Conservation (phyloP, 2,797 vertebrate genomes). For the Anableps anableps region DNA sequence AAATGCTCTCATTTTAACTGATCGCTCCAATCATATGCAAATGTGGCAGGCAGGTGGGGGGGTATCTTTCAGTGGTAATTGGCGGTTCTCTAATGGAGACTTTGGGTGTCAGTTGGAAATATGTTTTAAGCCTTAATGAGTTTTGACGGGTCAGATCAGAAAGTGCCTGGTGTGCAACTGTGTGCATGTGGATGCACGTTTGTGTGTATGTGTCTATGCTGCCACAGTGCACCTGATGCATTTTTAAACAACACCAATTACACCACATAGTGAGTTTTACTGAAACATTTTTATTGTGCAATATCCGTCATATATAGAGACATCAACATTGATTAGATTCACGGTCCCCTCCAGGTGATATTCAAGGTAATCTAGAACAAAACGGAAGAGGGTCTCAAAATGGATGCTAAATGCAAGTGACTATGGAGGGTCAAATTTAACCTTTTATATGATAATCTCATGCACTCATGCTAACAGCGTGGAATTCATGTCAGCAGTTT, state of each 20-base stretch:
- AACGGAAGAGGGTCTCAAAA: slow-evolving; percentile 60
- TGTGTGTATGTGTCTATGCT: slow-evolving; percentile 23
- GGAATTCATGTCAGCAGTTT: slow-evolving; percentile 42
- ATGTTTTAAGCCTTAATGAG: slow-evolving; percentile 86
- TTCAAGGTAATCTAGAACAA: slow-evolving; percentile 71
- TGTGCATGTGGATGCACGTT: slow-evolving; percentile 24
- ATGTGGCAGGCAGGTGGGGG: slow-evolving; percentile 77
- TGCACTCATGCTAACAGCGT: slow-evolving; percentile 43
- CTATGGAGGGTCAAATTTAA: slow-evolving; percentile 74
- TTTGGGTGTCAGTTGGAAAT: slow-evolving; percentile 83
- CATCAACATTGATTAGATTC: slow-evolving; percentile 82
- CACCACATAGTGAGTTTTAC: slow-evolving; percentile 80
- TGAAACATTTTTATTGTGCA: slow-evolving; percentile 85
- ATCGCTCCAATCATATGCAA: slow-evolving; percentile 85
- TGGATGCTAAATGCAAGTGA: slow-evolving; percentile 73
- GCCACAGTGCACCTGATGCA: slow-evolving; percentile 76
- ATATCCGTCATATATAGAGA: slow-evolving; percentile 79
- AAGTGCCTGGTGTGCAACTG: slow-evolving; percentile 67
- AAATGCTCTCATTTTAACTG: slow-evolving; percentile 81
- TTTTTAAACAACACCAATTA: slow-evolving; percentile 86
- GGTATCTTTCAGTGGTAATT: slow-evolving; percentile 83
- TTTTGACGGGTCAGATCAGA: slow-evolving; percentile 83
- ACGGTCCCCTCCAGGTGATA: slow-evolving; percentile 72
- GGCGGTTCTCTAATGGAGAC: slow-evolving; percentile 84
- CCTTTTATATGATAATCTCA: slow-evolving; percentile 75